phyloP scores from a whole-genome alignment of 2,797 vertebrate genomes.

The Platyrinchus mystaceus region DNA sequence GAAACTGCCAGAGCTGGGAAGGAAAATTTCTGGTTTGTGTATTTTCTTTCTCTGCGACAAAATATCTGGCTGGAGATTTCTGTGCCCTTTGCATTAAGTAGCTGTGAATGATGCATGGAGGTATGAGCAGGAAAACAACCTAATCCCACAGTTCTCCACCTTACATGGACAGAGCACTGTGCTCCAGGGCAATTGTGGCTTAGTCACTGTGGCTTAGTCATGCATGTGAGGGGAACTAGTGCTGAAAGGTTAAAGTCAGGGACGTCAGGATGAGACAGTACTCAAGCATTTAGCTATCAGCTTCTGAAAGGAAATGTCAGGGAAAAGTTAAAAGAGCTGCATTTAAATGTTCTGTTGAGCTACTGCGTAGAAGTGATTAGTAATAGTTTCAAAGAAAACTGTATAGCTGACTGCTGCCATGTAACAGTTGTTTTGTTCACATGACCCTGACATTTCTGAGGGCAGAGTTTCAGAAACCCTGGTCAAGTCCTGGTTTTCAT shows the following conservation, averaged over 20 bases:
- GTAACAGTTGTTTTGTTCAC: constrained; percentile 6
- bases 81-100: not conserved
- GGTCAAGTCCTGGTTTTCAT: constrained; percentile 23
- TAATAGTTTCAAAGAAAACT: not conserved
- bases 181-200: not conserved
- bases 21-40: not conserved
- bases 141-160: not conserved
- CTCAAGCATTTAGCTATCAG: not conserved
- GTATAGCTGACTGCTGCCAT: not conserved
- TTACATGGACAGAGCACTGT: not conserved
- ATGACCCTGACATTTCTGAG: constrained; percentile 37
- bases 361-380: not conserved
- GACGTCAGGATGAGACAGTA: not conserved
- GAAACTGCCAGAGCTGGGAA: not conserved
- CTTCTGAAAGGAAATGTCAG: not conserved
- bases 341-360: not conserved
- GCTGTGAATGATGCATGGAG: not conserved
- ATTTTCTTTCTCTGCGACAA: not conserved
- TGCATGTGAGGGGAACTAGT: not conserved
- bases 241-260: not conserved
- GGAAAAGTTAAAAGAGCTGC: not conserved
- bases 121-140: not conserved
- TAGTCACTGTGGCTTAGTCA: not conserved
- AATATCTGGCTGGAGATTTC: not conserved
- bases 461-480: constrained; percentile 29